Conservation (phyloP, 2,888 invertebrate genomes). For the Drosophila bunnanda region DNA sequence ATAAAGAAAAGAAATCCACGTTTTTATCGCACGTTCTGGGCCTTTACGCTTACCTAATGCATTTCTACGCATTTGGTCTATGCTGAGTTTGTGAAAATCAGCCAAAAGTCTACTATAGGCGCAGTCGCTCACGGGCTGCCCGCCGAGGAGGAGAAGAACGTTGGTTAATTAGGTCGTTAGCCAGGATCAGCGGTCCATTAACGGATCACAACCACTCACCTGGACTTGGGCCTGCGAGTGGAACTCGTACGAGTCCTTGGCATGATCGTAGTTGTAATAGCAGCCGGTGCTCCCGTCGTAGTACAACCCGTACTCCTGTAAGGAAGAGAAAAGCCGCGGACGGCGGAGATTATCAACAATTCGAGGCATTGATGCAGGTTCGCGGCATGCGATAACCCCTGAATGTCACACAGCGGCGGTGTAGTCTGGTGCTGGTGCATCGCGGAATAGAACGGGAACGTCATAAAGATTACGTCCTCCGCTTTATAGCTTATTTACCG, state of each 20-base stretch:
- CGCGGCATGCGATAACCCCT: slow-evolving; percentile 56
- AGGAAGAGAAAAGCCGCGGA: slow-evolving; percentile 23
- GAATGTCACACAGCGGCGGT: slow-evolving; percentile 37
- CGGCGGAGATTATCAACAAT: slow-evolving; percentile 20
- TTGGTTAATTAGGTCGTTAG: slow-evolving; percentile 44
- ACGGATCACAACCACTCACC: slow-evolving; percentile 61
- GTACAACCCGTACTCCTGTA: slow-evolving; percentile 92
- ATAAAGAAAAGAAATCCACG: slow-evolving; percentile 84
- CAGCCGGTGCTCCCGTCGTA: slow-evolving; percentile 94
- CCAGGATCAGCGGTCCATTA: not conserved
- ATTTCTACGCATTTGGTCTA: slow-evolving; percentile 86
- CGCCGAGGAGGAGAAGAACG: slow-evolving; percentile 50
- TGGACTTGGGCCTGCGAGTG: slow-evolving; percentile 90
- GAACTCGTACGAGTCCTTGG: slow-evolving; percentile 90
- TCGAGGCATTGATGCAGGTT: slow-evolving; percentile 46
- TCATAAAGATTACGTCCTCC: slow-evolving; percentile 65
- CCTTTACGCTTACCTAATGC: slow-evolving; percentile 86
- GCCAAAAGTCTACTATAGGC: slow-evolving; percentile 83
- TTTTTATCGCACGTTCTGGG: slow-evolving; percentile 84
- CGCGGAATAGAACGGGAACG: slow-evolving; percentile 38
- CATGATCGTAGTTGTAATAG: slow-evolving; percentile 93
- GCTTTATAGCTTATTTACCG: slow-evolving; percentile 86
- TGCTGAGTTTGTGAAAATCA: slow-evolving; percentile 84
- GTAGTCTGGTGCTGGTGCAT: slow-evolving; percentile 29
- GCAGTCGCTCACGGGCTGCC: slow-evolving; percentile 62